Evolutionary conservation across 2,888 invertebrate species (phyloP).

Genomic region (Oxytorus armatus): DNA sequence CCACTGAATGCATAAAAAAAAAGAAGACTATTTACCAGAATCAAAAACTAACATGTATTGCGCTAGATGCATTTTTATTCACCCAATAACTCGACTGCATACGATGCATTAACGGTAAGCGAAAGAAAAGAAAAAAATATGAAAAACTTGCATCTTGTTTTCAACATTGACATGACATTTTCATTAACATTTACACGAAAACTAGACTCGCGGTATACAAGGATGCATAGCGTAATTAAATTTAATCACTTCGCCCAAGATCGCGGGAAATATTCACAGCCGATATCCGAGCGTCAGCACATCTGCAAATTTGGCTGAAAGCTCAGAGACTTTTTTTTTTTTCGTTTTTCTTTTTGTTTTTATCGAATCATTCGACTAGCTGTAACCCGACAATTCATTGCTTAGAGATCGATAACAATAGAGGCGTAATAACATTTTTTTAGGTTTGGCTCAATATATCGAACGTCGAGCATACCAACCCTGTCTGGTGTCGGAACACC

Average conservation of each 20-base stretch:
- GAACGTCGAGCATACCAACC: constrained; percentile 96
- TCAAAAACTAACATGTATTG: constrained; percentile 67
- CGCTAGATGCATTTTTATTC: constrained; percentile 61
- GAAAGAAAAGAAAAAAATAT: constrained; percentile 21
- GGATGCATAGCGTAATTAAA: constrained; percentile 60
- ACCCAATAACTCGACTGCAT: constrained; percentile 66
- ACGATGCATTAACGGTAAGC: constrained; percentile 61
- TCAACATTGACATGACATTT: constrained; percentile 38
- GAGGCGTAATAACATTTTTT: constrained; percentile 76
- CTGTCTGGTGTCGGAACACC: constrained; percentile 90
- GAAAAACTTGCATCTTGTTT: constrained; percentile 62
- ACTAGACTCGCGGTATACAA: constrained; percentile 8
- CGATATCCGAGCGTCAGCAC: not conserved
- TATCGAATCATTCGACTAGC: constrained; percentile 6
- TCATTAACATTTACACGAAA: constrained; percentile 50
- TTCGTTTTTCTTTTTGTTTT: not conserved
- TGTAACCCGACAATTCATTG: constrained; percentile 36
- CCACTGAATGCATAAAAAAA: constrained; percentile 61
- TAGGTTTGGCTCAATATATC: constrained; percentile 91
- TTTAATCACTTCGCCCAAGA: not conserved
- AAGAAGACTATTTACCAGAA: constrained; percentile 40
- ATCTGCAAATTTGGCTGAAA: constrained; percentile 8
- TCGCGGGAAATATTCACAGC: not conserved
- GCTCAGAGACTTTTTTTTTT: not conserved
- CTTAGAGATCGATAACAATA: constrained; percentile 65